Evolutionary conservation across 2,888 invertebrate genomes (phyloP).

Genomic region (Pachymerium ferrugineum): DNA sequence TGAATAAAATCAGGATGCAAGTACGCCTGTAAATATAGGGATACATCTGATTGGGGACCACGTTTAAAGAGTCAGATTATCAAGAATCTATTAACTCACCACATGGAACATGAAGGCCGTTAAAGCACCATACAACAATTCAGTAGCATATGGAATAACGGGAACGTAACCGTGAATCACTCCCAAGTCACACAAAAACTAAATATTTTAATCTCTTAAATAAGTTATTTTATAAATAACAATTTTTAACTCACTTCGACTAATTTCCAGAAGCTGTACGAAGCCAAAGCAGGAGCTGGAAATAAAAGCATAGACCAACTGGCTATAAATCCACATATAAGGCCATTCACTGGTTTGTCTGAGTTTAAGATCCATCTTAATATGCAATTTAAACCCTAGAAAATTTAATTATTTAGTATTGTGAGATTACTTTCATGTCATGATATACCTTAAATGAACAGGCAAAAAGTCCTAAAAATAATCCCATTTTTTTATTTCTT

Average conservation of each 20-base stretch:
- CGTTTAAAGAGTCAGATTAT: no score
- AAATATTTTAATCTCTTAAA: no score
- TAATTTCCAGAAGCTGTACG: slow-evolving; percentile 29
- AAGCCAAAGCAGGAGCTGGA: neutral
- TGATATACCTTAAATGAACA: neutral
- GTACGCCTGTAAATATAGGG: neutral
- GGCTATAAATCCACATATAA: slow-evolving; percentile 28
- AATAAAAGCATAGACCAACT: neutral
- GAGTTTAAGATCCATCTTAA: neutral
- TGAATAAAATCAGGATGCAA: neutral
- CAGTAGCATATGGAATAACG: neutral
- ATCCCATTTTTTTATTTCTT: neutral
- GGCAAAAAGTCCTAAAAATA: neutral
- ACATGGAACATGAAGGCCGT: neutral
- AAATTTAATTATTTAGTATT: neutral
- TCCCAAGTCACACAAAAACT: neutral
- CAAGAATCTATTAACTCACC: neutral
- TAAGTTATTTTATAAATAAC: no score
- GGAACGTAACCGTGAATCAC: neutral
- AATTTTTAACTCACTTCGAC: neutral
- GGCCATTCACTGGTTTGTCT: neutral
- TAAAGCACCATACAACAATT: neutral
- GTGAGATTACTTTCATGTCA: neutral
- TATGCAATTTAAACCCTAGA: neutral
- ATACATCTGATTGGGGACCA: neutral